These are phyloP conservation scores for Gadus macrocephalus DNA, from an alignment of 2,113 vertebrate genomes.

Conservation along the genomic window DNA sequence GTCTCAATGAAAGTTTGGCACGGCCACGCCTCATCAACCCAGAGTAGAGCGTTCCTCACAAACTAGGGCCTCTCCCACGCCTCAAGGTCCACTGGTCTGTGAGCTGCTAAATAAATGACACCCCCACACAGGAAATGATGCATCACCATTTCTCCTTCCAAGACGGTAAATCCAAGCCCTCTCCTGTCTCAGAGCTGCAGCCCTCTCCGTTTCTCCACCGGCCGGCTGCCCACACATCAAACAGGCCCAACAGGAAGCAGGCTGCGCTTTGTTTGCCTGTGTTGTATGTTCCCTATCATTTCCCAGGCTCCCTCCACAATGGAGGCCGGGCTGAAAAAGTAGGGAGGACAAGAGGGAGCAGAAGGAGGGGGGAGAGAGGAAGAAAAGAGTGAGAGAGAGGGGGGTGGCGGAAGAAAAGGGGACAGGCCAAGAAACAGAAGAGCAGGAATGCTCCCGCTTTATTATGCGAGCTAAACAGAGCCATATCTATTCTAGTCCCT, in stretches of 20 bases:
- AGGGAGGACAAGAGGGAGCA: constrained; percentile 15
- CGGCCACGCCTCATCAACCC: no score
- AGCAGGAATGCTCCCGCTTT: constrained; percentile 44
- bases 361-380: constrained; percentile 2
- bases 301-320: constrained; percentile 40
- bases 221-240: constrained; percentile 45
- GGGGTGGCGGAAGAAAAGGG: neutral
- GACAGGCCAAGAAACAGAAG: constrained; percentile 3
- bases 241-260: constrained; percentile 66
- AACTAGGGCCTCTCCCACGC: no score
- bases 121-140: no score
- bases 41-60: no score
- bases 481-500: constrained; percentile 26
- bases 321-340: constrained; percentile 15
- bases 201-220: neutral
- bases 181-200: constrained; percentile 11
- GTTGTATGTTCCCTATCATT: constrained; percentile 60
- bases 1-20: no score
- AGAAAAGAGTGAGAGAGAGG: neutral
- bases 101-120: no score
- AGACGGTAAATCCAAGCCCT: no score
- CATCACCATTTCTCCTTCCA: no score
- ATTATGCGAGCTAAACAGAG: constrained; percentile 47
- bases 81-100: no score
- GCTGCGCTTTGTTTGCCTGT: constrained; percentile 58